Evolutionary conservation across 1,140 invertebrate species (phyloP).

Genomic region (Chionoecetes opilio): DNA sequence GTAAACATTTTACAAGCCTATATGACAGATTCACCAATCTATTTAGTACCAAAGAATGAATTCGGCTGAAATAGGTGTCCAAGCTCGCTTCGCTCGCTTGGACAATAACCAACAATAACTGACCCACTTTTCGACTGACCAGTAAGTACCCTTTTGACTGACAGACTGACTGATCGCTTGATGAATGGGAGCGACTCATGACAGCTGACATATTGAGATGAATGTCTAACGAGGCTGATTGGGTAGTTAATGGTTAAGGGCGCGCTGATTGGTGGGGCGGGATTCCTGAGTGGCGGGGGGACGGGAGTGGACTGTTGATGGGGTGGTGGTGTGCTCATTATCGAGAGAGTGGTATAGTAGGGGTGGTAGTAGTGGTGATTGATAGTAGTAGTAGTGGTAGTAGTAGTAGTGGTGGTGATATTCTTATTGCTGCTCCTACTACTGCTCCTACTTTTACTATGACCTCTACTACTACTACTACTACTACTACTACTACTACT

Average conservation of each 20-base stretch:
- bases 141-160: neutral
- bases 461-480: too few relatives aligned
- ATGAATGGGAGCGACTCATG: neutral
- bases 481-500: constrained; percentile 17
- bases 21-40: too few relatives aligned
- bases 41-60: too few relatives aligned
- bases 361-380: neutral
- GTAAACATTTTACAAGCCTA: too few relatives aligned
- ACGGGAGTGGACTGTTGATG: neutral
- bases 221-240: neutral
- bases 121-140: neutral
- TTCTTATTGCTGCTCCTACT: neutral
- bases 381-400: neutral
- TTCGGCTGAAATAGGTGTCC: too few relatives aligned
- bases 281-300: neutral
- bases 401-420: neutral
- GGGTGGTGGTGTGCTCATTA: neutral
- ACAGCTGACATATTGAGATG: constrained; percentile 16
- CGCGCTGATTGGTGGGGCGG: neutral
- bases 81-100: too few relatives aligned
- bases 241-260: neutral
- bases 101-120: constrained; percentile 5
- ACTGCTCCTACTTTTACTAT: neutral
- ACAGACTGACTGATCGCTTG: neutral
- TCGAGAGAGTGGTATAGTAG: neutral